Base-by-base conservation (phyloP, 92 coral and sea anemone genomes). In the Plumapathes pennacea region DNA sequence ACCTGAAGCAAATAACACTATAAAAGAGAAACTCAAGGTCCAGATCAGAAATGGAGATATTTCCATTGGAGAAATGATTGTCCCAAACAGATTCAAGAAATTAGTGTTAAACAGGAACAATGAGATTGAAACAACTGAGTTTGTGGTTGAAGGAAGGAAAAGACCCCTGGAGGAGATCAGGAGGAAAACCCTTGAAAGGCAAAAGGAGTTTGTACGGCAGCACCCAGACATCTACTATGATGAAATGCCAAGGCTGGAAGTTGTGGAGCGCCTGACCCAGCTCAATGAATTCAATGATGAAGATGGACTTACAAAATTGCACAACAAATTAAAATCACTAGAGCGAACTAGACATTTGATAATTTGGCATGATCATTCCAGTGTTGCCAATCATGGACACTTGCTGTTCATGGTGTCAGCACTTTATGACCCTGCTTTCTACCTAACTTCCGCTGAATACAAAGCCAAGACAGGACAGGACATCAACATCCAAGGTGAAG, bases 391-490 rank as follows among this genome's bases (percentile, higher is more conserved):
- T 37, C 79, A 61, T 41, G 79, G 78, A 4, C 71, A 72, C 47
- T 49, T 61, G 5, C 61, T 49, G 14, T 43, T 71, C 13, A 71
- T 62, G 23, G 71, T 50, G 14, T 59, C 48, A 56, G 43, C 28
- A 8, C 38, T 60, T 17, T 50, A 37, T 50, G 71, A 49, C 24
- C 62, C 71, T 26, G 78, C 78, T 27, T 71, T 71, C 24, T 60
- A 50, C 33, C 38, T 19, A 20, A 49, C 71, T 19, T 38, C 60
- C 8, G 62, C 26, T 47, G 71, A 71, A 41, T 49, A 48, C 25
- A 4, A 25, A 8, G 70, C 55, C 12, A 21, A n/a, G 33, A 40
- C 65, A 46, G 78, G 65, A 5, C 36, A 47, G 10, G 78, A 71
- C 0, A 8, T 71, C 19, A 40, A 59, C 31, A 31, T 26, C 22